Evolutionary conservation across 2,888 invertebrate species (phyloP).

Genomic region (Ichneumoninae sp.): DNA sequence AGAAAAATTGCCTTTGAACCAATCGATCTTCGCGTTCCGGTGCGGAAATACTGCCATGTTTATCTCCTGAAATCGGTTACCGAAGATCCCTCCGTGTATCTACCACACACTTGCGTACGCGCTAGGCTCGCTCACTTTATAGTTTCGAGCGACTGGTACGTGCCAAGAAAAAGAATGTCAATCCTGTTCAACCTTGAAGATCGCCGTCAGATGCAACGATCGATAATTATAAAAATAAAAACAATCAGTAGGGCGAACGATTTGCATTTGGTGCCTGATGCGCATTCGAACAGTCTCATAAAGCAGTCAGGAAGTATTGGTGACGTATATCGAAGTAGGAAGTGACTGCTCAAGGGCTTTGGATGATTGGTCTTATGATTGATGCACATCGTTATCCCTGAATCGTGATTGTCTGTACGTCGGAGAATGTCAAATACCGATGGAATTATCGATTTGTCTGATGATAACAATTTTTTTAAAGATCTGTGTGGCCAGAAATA

Average conservation of each 20-base stretch:
- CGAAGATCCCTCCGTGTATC: constrained; percentile 35
- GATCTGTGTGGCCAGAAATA: constrained; percentile 28
- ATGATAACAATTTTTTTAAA: constrained; percentile 25
- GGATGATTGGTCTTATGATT: constrained; percentile 30
- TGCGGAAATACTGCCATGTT: constrained; percentile 3
- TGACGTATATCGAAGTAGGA: constrained; percentile 30
- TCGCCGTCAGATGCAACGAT: constrained; percentile 58
- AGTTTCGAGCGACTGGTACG: constrained; percentile 20
- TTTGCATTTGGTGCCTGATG: not conserved
- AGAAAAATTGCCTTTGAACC: constrained; percentile 6
- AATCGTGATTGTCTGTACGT: constrained; percentile 42
- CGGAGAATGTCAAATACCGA: constrained; percentile 27
- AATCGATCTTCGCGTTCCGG: constrained; percentile 4
- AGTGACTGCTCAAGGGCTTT: constrained; percentile 25
- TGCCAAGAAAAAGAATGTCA: constrained; percentile 61
- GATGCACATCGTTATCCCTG: constrained; percentile 43
- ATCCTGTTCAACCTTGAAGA: constrained; percentile 71
- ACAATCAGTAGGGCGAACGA: not conserved
- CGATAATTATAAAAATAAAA: constrained; percentile 58
- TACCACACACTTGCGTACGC: not conserved
- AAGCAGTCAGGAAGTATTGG: constrained; percentile 4
- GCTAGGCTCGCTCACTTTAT: constrained; percentile 10
- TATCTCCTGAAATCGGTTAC: constrained; percentile 38
- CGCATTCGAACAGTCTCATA: not conserved
- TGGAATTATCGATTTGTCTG: constrained; percentile 4